Conservation (phyloP, 2,888 invertebrate species). For the Apantesis nais region DNA sequence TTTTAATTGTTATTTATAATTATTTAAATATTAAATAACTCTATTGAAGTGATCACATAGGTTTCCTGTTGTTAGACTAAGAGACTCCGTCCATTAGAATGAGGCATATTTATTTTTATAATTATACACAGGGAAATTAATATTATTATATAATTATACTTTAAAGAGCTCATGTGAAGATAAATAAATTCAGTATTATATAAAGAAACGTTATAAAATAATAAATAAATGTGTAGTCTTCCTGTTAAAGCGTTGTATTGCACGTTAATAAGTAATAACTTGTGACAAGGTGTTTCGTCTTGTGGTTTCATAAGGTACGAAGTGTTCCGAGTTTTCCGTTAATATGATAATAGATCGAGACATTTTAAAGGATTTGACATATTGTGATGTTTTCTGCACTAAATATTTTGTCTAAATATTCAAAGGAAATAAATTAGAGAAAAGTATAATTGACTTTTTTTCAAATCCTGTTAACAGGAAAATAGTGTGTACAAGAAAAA, state of each 20-base stretch:
- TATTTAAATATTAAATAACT: background rate
- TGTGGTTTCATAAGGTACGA: background rate
- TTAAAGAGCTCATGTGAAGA: conserved; percentile 11
- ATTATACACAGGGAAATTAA: conserved; percentile 36
- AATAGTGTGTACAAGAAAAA: too few species aligned
- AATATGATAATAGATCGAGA: background rate
- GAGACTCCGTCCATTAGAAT: conserved; percentile 53
- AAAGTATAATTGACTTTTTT: conserved; percentile 5
- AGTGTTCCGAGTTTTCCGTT: background rate
- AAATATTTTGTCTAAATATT: conserved; percentile 45
- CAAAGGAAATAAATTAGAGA: conserved; percentile 40
- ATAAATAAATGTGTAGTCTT: conserved; percentile 63
- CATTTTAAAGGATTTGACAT: conserved; percentile 1
- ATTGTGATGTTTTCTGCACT: conserved; percentile 57
- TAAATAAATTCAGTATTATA: background rate
- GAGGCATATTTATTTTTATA: conserved; percentile 58
- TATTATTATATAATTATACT: conserved; percentile 17
- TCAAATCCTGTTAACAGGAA: too few species aligned
- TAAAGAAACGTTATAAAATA: too few species aligned
- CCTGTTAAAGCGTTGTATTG: conserved; percentile 58
- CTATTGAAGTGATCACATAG: conserved; percentile 8
- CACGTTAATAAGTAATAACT: conserved; percentile 47
- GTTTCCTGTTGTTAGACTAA: conserved; percentile 57
- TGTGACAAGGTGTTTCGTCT: conserved; percentile 19
- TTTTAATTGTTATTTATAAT: too few species aligned